Conservation (phyloP, 2,113 vertebrate genomes). For the Gymnorhina tibicen region DNA sequence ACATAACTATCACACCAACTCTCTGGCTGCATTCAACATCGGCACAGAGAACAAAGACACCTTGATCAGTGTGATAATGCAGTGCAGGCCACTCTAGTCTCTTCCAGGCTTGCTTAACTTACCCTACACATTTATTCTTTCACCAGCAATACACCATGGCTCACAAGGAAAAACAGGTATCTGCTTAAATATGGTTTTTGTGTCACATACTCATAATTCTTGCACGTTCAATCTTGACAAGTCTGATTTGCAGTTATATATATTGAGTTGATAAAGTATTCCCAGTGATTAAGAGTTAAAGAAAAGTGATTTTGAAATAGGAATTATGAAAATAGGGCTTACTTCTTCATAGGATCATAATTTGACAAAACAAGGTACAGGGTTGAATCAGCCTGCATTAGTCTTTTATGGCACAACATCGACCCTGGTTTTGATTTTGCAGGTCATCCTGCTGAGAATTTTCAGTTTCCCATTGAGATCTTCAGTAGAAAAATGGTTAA, state of each 20-base stretch:
- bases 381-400: background rate
- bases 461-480: background rate
- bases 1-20: background rate
- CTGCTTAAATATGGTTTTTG: background rate
- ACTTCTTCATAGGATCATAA: background rate
- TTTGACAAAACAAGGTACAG: background rate
- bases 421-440: background rate
- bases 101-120: background rate
- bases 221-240: rapidly evolving
- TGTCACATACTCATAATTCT: background rate
- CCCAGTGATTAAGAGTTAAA: background rate
- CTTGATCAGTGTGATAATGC: background rate
- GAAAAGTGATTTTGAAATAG: background rate
- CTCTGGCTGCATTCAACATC: background rate
- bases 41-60: background rate
- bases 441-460: background rate
- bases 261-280: background rate
- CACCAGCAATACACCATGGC: background rate
- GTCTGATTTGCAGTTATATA: background rate
- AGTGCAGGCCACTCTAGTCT: background rate
- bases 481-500: background rate
- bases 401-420: background rate
- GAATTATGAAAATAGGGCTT: background rate
- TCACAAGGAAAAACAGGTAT: background rate
- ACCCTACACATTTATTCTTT: background rate